Base-by-base conservation (phyloP, 2,888 invertebrate genomes). In the Cenopis cana region DNA sequence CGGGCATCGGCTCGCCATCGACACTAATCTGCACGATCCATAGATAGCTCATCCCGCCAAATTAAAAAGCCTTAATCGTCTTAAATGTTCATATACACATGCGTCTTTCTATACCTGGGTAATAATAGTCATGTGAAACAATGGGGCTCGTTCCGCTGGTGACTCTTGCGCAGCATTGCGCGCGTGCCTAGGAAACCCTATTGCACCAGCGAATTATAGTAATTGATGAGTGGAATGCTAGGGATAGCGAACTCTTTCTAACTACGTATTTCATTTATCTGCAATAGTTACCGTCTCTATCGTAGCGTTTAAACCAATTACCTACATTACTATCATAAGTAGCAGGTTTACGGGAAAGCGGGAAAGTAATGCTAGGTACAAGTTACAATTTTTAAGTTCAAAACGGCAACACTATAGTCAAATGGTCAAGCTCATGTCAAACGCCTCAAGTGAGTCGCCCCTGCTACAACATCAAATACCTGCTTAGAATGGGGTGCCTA, bases 11-110 rank as follows among this genome's bases (percentile, higher is more conserved):
- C 77, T 77, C 74, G 73, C 74, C 82, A 85, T 88, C 85, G 85
- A 86, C 88, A 87, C 79, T 87, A 87, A 89, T 90, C 85, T 85
- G 81, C 77, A 75, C 75, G 85, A 89, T 90, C 90, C 83, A 81
- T 73, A 65, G 75, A 74, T 75, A 64, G 20, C 36, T 36, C 18
- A 54, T 14, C 12, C 8, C 14, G 20, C 64, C 18, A 52, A 38
- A 54, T 38, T 46, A 49, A 62, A 49, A 17, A 8, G 62, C 14
- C 36, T 17, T 52, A 62, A 46, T 41, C 29, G 12, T 56, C 41
- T 56, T 29, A 12, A 46, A 33, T 3, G 17, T 56, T 20, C 55
- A 46, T 5, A 55, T 29, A 54, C 3, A 41, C 65, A 33, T 33
- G 56, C 14, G 55, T 18, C 46, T 17, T 65, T 65, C 14, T 1